Percentiles rank a stretch among this genome's conserved stretches.
These are phyloP conservation scores for Oikopleura dioica DNA, from an alignment of 23 tunicate species.

Conservation along the genomic window DNA sequence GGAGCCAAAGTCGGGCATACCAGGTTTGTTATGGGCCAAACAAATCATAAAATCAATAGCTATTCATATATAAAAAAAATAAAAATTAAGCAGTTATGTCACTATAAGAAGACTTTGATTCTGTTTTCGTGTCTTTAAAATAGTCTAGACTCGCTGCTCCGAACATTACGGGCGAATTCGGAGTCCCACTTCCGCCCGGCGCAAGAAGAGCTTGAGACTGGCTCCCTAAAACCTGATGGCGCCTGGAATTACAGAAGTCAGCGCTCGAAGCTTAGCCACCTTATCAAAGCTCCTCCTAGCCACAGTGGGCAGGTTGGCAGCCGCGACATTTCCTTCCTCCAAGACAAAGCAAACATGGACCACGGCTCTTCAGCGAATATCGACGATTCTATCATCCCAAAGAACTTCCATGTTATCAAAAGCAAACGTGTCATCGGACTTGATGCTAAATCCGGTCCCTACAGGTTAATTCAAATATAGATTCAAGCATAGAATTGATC, in stretches of 20 bases:
- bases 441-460: conserved; percentile 12
- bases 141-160: no score
- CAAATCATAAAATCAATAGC: no score
- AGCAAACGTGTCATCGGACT: conserved; percentile 63
- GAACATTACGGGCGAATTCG: no score
- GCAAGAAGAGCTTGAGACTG: no score
- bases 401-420: conserved; percentile 67
- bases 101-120: no score
- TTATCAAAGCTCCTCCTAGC: not conserved
- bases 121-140: no score
- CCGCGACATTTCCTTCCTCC: not conserved
- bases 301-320: not conserved
- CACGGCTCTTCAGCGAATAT: not conserved
- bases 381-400: conserved; percentile 37
- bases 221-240: not conserved
- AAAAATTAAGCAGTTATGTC: no score
- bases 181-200: no score
- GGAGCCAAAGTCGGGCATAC: no score
- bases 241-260: conserved; percentile 10
- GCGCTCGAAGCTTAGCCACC: not conserved
- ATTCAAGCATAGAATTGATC: conserved; percentile 26
- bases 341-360: not conserved
- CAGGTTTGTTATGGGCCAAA: no score
- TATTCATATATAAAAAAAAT: no score
- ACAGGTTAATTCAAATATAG: not conserved